phyloP scores from a whole-genome alignment of 1,140 invertebrate genomes.

The Ostrea edulis region DNA sequence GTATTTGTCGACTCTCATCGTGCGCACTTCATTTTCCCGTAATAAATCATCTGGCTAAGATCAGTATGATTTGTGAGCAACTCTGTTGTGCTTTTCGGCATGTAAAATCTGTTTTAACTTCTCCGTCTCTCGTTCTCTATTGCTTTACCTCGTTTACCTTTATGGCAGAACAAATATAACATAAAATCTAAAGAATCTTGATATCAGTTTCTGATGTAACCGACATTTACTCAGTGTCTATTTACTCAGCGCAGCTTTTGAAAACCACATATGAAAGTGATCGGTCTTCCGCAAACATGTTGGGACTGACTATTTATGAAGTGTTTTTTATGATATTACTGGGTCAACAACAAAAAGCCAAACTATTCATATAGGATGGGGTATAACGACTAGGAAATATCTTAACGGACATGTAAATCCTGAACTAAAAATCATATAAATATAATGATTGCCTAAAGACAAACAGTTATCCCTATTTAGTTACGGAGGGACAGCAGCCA shows the following conservation, averaged over 20 bases:
- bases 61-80: background rate
- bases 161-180: slow-evolving; percentile 22
- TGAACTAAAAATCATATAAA: slow-evolving; percentile 8
- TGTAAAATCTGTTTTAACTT: slow-evolving; percentile 30
- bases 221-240: slow-evolving; percentile 15
- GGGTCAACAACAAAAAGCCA: slow-evolving; percentile 14
- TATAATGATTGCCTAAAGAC: slow-evolving; percentile 23
- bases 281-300: slow-evolving; percentile 30
- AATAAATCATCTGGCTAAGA: background rate
- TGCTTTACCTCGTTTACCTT: background rate
- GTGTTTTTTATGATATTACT: slow-evolving; percentile 11
- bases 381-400: background rate
- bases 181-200: slow-evolving; percentile 25
- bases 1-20: slow-evolving; percentile 28
- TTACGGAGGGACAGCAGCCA: background rate
- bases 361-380: background rate
- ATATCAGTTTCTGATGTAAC: slow-evolving; percentile 6
- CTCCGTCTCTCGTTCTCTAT: background rate
- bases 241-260: slow-evolving; percentile 10
- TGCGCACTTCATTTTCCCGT: slow-evolving; percentile 15
- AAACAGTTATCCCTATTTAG: background rate
- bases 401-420: background rate
- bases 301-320: background rate
- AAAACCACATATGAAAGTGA: slow-evolving; percentile 6
- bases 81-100: background rate